Evolutionary conservation across 2,888 invertebrate species (phyloP).

Genomic region (Drosophila mulleri): DNA sequence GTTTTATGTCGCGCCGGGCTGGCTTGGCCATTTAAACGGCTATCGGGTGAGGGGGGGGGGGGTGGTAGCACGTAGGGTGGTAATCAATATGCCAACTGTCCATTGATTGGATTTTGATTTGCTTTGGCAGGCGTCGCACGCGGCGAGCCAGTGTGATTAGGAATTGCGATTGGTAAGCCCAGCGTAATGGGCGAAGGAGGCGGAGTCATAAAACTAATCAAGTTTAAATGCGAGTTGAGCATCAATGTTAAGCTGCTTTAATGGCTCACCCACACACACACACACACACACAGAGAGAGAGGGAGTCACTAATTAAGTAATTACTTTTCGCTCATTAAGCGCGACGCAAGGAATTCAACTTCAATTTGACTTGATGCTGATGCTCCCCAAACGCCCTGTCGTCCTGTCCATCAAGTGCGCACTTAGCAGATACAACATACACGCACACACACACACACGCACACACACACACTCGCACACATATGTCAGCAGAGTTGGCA

Average conservation of each 20-base stretch:
- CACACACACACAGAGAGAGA: constrained; percentile 22
- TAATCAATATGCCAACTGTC: constrained; percentile 73
- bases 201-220: constrained; percentile 72
- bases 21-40: constrained; percentile 7
- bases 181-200: neutral
- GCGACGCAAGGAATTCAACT: constrained; percentile 67
- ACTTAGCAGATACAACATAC: constrained; percentile 42
- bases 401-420: constrained; percentile 59
- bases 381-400: constrained; percentile 30
- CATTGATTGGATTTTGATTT: constrained; percentile 78
- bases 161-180: constrained; percentile 4
- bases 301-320: constrained; percentile 75
- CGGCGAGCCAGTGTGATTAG: constrained; percentile 52
- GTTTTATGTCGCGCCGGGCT: constrained; percentile 18
- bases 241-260: constrained; percentile 71
- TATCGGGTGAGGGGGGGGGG: too few species aligned
- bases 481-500: constrained; percentile 18
- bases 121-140: constrained; percentile 44
- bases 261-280: constrained; percentile 43
- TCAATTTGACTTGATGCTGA: constrained; percentile 69
- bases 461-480: constrained; percentile 12
- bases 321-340: constrained; percentile 81
- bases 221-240: constrained; percentile 74
- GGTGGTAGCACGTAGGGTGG: constrained; percentile 5
- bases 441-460: constrained; percentile 11